Conservation (phyloP, 2,888 invertebrate genomes). For the Clostera curtula region DNA sequence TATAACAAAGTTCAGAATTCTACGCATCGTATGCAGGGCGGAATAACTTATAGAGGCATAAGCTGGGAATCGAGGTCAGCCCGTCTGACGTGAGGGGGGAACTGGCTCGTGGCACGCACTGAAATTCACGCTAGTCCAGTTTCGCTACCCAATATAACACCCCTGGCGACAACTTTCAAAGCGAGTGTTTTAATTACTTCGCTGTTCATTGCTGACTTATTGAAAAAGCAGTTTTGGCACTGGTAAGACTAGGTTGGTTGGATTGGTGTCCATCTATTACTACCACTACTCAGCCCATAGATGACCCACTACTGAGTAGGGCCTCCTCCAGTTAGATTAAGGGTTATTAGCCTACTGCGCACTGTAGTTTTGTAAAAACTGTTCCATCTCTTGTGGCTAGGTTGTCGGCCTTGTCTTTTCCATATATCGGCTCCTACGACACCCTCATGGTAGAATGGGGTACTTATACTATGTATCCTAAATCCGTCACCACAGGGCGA, state of each 20-base stretch:
- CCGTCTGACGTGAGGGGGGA: constrained; percentile 55
- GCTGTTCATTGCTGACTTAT: constrained; percentile 4
- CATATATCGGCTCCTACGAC: too few relatives aligned
- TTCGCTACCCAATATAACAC: constrained; percentile 23
- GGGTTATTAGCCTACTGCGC: too few relatives aligned
- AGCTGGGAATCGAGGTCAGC: constrained; percentile 66
- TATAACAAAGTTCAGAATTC: constrained; percentile 39
- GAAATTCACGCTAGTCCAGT: constrained; percentile 60
- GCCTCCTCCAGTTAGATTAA: too few relatives aligned
- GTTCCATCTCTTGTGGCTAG: too few relatives aligned
- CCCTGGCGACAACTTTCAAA: constrained; percentile 10
- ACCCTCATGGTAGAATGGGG: too few relatives aligned
- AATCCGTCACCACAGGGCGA: too few relatives aligned
- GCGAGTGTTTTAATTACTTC: constrained; percentile 2
- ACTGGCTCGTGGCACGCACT: constrained; percentile 65
- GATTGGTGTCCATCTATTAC: constrained; percentile 8
- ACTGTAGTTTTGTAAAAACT: too few relatives aligned
- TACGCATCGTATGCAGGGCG: constrained; percentile 53
- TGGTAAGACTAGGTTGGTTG: too few relatives aligned
- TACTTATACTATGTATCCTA: too few relatives aligned
- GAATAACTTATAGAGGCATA: constrained; percentile 62
- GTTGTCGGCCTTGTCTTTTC: too few relatives aligned
- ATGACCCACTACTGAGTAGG: too few relatives aligned
- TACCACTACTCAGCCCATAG: too few relatives aligned
- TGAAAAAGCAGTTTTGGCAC: not conserved